Conservation (phyloP, 1,140 invertebrate species). For the Hylyphantes graminicola region DNA sequence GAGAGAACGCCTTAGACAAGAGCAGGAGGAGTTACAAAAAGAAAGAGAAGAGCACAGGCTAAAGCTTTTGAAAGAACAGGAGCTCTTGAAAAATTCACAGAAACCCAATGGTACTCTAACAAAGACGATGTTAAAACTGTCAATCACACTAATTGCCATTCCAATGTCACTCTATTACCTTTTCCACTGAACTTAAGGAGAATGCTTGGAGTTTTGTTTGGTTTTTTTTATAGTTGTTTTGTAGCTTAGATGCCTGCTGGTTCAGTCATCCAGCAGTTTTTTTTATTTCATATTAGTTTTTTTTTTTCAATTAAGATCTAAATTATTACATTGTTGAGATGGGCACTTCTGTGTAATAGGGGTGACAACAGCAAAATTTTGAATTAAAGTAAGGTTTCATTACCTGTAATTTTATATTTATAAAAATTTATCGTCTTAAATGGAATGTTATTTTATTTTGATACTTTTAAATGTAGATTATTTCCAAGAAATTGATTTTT, state of each 20-base stretch:
- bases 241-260: conserved; percentile 30
- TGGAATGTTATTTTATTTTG: too few species aligned
- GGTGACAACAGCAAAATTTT: too few species aligned
- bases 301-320: conserved; percentile 1
- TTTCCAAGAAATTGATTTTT: too few species aligned
- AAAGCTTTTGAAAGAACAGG: conserved; percentile 62
- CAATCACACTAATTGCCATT: conserved; percentile 51
- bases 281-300: background rate
- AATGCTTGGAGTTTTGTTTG: conserved; percentile 10
- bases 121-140: conserved; percentile 21
- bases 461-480: too few species aligned
- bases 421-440: too few species aligned
- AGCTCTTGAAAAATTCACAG: conserved; percentile 28
- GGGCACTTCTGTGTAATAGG: too few species aligned
- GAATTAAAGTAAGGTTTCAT: too few species aligned
- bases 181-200: background rate
- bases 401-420: too few species aligned
- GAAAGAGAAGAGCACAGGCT: conserved; percentile 66
- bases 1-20: conserved; percentile 62
- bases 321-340: too few species aligned
- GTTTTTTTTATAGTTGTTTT: background rate
- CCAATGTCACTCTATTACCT: conserved; percentile 48
- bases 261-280: conserved; percentile 11
- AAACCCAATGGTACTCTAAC: conserved; percentile 49
- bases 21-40: conserved; percentile 63